These are phyloP conservation scores for Blastobasis lacticolella DNA, from an alignment of 2,888 invertebrate species.

Conservation along the genomic window DNA sequence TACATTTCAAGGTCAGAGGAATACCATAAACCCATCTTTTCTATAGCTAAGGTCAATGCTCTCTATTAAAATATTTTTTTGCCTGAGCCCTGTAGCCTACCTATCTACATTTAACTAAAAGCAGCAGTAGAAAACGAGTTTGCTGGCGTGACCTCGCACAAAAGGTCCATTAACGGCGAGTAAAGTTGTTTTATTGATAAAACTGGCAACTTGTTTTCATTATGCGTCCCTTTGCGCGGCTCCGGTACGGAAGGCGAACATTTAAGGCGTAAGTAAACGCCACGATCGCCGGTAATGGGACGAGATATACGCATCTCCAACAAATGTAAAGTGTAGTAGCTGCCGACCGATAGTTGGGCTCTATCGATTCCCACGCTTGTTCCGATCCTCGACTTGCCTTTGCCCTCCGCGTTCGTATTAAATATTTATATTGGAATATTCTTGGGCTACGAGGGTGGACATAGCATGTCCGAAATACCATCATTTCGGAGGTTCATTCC, in stretches of 20 bases:
- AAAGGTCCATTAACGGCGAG: constrained; percentile 7
- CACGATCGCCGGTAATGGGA: constrained; percentile 24
- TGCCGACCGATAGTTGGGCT: constrained; percentile 27
- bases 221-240: constrained; percentile 13
- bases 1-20: no score
- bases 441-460: no score
- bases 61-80: no score
- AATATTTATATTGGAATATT: constrained; percentile 40
- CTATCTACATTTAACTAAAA: no score
- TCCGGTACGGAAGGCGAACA: constrained; percentile 15
- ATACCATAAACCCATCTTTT: no score
- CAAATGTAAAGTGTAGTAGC: not conserved
- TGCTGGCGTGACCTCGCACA: constrained; percentile 1
- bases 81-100: no score
- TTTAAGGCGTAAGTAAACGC: constrained; percentile 27
- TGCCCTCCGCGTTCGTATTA: constrained; percentile 30
- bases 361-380: constrained; percentile 41
- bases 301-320: constrained; percentile 18
- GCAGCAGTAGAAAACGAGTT: not conserved
- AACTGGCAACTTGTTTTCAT: constrained; percentile 19
- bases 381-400: constrained; percentile 21
- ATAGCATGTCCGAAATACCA: no score
- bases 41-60: no score
- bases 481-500: no score
- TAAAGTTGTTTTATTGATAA: constrained; percentile 24